These are phyloP conservation scores for Hybognathus amarus DNA, from an alignment of 2,797 vertebrate genomes.

Conservation along the genomic window DNA sequence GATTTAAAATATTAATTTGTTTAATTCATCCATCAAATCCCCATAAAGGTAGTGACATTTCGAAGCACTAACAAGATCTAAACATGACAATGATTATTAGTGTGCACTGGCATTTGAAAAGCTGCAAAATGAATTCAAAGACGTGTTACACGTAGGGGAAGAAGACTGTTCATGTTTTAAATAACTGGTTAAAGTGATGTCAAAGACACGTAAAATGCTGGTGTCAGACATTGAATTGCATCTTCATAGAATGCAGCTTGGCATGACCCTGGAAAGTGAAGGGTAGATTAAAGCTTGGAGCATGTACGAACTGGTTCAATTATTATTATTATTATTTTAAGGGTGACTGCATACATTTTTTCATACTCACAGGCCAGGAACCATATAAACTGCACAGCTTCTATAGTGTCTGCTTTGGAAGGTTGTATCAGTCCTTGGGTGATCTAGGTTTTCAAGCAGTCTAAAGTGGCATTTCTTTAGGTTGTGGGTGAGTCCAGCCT, in stretches of 20 bases:
- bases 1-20: neutral
- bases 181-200: neutral
- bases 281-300: constrained; percentile 7
- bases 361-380: constrained; percentile 14
- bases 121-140: neutral
- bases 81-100: constrained; percentile 2
- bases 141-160: neutral
- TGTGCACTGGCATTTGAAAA: constrained; percentile 4
- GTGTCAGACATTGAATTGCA: constrained; percentile 27
- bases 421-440: constrained; percentile 29
- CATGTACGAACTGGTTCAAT: neutral
- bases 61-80: neutral
- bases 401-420: constrained; percentile 17
- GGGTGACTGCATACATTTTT: constrained; percentile 10
- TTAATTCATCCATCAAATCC: neutral
- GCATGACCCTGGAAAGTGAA: neutral
- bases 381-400: constrained; percentile 21
- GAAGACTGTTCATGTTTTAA: constrained; percentile 17
- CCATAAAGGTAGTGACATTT: neutral
- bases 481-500: neutral
- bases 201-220: neutral
- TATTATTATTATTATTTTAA: no score
- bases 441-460: constrained; percentile 31
- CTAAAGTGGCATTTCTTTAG: constrained; percentile 8
- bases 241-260: neutral